phyloP scores from a whole-genome alignment of 2,888 invertebrate species.

The Carpatolechia fugitivella region DNA sequence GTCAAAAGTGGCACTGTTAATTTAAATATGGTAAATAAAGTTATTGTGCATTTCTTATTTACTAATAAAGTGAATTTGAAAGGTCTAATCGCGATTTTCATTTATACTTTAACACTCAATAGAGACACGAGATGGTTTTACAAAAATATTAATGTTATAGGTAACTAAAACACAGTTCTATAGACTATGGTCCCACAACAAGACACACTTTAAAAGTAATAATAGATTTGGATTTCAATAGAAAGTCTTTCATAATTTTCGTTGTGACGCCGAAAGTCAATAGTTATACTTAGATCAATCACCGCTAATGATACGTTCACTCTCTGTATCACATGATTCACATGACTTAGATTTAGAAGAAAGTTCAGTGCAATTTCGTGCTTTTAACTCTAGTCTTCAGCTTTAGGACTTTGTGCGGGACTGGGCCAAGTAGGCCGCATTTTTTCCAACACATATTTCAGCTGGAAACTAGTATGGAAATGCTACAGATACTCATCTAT shows the following conservation, averaged over 20 bases:
- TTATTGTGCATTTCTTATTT: conserved; percentile 67
- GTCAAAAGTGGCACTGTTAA: conserved; percentile 69
- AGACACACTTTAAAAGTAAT: conserved; percentile 52
- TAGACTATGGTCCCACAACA: conserved; percentile 66
- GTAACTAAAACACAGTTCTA: conserved; percentile 53
- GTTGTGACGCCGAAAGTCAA: conserved; percentile 43
- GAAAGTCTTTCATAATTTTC: conserved; percentile 47
- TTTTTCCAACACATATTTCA: conserved; percentile 73
- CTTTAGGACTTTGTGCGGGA: conserved; percentile 64
- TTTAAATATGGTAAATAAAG: conserved; percentile 47
- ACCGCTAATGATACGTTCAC: conserved; percentile 30
- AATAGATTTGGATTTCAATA: conserved; percentile 36
- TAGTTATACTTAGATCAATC: conserved; percentile 26
- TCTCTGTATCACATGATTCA: conserved; percentile 42
- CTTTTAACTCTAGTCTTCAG: conserved; percentile 38
- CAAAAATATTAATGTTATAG: conserved; percentile 47
- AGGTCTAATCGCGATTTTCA: conserved; percentile 34
- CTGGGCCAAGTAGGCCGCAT: conserved; percentile 68
- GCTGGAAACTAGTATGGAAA: conserved; percentile 74
- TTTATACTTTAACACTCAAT: conserved; percentile 43
- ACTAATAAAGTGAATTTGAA: conserved; percentile 47
- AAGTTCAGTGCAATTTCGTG: conserved; percentile 43
- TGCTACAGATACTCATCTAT: conserved; percentile 83
- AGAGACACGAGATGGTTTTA: conserved; percentile 48
- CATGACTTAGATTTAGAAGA: conserved; percentile 33